Percentiles rank a stretch among this genome's conserved stretches.
These are phyloP conservation scores for Romanogobio albipinnatus DNA, from an alignment of 2,113 vertebrate genomes.

Conservation along the genomic window DNA sequence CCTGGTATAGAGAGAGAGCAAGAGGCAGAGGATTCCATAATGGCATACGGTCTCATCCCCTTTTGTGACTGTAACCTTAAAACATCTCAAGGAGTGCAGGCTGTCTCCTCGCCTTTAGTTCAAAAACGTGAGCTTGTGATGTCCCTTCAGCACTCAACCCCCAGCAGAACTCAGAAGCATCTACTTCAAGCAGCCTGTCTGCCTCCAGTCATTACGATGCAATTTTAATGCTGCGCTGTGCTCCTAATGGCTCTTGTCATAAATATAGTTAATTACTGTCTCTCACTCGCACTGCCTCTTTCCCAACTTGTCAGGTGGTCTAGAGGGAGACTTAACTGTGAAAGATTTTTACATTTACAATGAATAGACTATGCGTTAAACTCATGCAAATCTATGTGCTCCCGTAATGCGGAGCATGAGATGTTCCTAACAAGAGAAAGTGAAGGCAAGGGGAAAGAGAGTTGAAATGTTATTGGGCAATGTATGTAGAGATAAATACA, in stretches of 20 bases:
- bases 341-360: conserved; percentile 6
- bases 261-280: conserved; percentile 16
- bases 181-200: conserved; percentile 15
- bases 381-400: neutral
- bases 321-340: neutral
- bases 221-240: conserved; percentile 24
- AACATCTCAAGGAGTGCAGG: neutral
- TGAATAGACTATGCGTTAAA: neutral
- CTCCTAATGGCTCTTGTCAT: conserved; percentile 2
- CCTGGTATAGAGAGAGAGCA: neutral
- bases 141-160: conserved; percentile 35
- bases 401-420: no score
- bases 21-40: neutral
- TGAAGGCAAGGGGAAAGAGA: neutral
- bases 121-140: conserved; percentile 14
- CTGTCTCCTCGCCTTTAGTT: conserved; percentile 29
- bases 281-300: neutral
- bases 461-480: neutral
- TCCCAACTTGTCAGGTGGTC: neutral
- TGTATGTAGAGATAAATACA: neutral
- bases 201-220: conserved; percentile 29
- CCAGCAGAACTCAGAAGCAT: conserved; percentile 10
- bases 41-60: neutral
- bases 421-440: neutral
- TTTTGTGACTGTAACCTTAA: conserved; percentile 7